Conservation (phyloP, 2,113 vertebrate genomes). For the Numenius arquata region DNA sequence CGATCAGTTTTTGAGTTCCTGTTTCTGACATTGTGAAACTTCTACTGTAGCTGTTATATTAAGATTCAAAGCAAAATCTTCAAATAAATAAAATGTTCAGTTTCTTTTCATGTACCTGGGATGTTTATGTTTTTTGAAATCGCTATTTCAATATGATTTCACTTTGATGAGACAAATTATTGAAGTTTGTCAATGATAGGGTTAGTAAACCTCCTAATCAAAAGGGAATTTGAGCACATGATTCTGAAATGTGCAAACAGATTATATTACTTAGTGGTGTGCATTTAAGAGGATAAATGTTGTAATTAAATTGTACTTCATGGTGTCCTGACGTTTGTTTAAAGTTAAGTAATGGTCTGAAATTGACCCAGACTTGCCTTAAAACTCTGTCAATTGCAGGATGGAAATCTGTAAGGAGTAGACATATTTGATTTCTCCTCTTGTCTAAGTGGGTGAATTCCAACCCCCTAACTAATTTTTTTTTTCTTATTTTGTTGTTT, state of each 20-base stretch:
- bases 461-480: not conserved
- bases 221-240: not conserved
- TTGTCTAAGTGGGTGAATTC: not conserved
- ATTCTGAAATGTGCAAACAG: not conserved
- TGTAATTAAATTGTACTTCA: not conserved
- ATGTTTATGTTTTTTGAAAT: not conserved
- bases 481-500: not conserved
- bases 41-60: not conserved
- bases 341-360: not conserved
- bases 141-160: not conserved
- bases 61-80: not conserved
- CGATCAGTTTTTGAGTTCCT: not conserved
- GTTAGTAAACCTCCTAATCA: not conserved
- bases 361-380: not conserved
- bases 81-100: not conserved
- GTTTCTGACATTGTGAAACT: not conserved
- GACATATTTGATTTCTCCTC: not conserved
- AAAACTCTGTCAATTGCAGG: not conserved
- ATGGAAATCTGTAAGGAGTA: not conserved
- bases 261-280: not conserved
- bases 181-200: not conserved
- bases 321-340: not conserved
- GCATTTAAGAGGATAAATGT: not conserved
- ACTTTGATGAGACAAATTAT: not conserved
- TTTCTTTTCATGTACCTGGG: not conserved